Conservation (phyloP, 1,140 invertebrate genomes). For the Chelonus insularis region DNA sequence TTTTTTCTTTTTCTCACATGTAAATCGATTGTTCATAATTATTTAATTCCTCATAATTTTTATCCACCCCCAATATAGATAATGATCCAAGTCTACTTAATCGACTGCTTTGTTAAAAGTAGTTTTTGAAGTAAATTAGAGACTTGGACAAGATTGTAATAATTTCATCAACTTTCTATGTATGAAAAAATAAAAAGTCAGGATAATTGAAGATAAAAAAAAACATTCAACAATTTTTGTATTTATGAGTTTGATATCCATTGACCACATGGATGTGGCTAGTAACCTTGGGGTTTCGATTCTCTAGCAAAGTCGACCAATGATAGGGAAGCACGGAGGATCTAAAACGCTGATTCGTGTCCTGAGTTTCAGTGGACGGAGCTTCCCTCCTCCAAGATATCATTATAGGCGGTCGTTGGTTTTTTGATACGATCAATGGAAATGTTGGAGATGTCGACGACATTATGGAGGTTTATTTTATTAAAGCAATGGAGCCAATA, state of each 20-base stretch:
- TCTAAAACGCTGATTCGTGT: slow-evolving; percentile 39
- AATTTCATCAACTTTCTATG: too few relatives aligned
- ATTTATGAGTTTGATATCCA: background rate
- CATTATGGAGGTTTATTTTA: background rate
- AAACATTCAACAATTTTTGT: background rate
- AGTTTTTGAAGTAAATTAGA: too few relatives aligned
- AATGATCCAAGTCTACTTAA: too few relatives aligned
- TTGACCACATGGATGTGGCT: slow-evolving; percentile 20
- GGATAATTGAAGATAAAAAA: background rate
- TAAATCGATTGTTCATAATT: background rate
- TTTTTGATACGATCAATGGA: slow-evolving; percentile 46
- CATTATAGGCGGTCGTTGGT: slow-evolving; percentile 35
- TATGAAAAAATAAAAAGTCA: too few relatives aligned
- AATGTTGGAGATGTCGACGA: slow-evolving; percentile 7
- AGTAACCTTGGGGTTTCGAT: slow-evolving; percentile 17
- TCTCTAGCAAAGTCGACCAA: slow-evolving; percentile 32
- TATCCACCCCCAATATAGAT: too few relatives aligned
- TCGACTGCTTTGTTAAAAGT: too few relatives aligned
- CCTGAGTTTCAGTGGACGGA: slow-evolving; percentile 39
- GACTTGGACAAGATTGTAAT: too few relatives aligned
- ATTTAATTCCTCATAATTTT: background rate
- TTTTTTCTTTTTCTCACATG: background rate
- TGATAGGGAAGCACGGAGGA: slow-evolving; percentile 32
- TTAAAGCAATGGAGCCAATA: background rate
- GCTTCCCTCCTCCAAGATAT: slow-evolving; percentile 32